phyloP scores from a whole-genome alignment of 2,888 invertebrate species.

The Shargacucullia verbasci region DNA sequence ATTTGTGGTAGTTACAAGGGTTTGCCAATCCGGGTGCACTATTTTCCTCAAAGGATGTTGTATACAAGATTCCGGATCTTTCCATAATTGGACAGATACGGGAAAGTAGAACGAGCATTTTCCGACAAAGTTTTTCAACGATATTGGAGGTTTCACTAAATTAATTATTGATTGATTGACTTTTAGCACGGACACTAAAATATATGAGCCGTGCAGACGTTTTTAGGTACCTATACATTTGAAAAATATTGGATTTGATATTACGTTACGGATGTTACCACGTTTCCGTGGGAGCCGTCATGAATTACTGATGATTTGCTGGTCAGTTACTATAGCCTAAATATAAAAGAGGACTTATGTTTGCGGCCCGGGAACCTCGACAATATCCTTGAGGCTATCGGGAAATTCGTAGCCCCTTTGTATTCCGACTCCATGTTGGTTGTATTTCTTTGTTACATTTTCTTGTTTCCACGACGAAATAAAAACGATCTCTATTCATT shows the following conservation, averaged over 20 bases:
- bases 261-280: too few species aligned
- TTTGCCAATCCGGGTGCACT: slow-evolving; percentile 17
- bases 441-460: slow-evolving; percentile 24
- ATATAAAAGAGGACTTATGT: slow-evolving; percentile 34
- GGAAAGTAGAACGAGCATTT: too few species aligned
- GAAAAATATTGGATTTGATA: slow-evolving; percentile 12
- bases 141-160: too few species aligned
- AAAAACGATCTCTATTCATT: slow-evolving; percentile 26
- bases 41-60: slow-evolving; percentile 21
- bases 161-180: too few species aligned
- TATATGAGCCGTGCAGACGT: too few species aligned
- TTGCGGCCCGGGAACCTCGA: slow-evolving; percentile 3
- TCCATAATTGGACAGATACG: background rate
- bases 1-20: slow-evolving; percentile 29
- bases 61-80: background rate
- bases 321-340: slow-evolving; percentile 19
- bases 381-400: slow-evolving; percentile 29
- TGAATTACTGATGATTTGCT: slow-evolving; percentile 34
- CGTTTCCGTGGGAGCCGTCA: slow-evolving; percentile 11
- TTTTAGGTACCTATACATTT: background rate
- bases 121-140: too few species aligned
- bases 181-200: too few species aligned
- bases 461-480: slow-evolving; percentile 15
- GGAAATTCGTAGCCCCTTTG: slow-evolving; percentile 23
- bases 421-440: slow-evolving; percentile 22